Conservation (phyloP, 2,888 invertebrate genomes). For the Pseudolycoriella hygida region DNA sequence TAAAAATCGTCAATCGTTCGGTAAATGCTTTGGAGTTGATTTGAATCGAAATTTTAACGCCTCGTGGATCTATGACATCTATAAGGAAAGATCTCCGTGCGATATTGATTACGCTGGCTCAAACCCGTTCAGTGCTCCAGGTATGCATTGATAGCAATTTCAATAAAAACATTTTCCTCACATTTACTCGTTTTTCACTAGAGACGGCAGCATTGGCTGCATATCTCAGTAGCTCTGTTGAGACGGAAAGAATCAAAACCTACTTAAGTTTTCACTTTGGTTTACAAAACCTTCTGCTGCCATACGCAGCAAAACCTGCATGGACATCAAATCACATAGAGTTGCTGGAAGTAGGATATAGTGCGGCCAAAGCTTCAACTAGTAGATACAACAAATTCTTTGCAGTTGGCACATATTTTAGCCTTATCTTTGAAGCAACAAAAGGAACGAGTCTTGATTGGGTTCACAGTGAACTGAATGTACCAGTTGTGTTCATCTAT, state of each 20-base stretch:
- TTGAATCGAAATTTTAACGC: no score
- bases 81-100: slow-evolving; percentile 33
- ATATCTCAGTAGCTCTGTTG: slow-evolving; percentile 18
- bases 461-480: slow-evolving; percentile 21
- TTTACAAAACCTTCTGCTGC: slow-evolving; percentile 43
- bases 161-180: no score
- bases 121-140: slow-evolving; percentile 38
- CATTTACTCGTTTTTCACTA: no score
- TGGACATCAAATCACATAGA: slow-evolving; percentile 20
- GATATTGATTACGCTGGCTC: slow-evolving; percentile 41
- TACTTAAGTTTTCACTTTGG: slow-evolving; percentile 51
- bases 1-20: slow-evolving; percentile 44
- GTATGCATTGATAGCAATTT: no score
- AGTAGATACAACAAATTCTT: slow-evolving; percentile 18
- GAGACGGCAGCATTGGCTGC: slow-evolving; percentile 30
- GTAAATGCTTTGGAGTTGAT: no score
- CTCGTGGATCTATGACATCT: slow-evolving; percentile 39
- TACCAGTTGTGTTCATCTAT: slow-evolving; percentile 27
- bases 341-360: slow-evolving; percentile 23
- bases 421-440: slow-evolving; percentile 12
- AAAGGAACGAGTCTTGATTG: no score
- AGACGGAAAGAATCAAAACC: slow-evolving; percentile 28
- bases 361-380: slow-evolving; percentile 20
- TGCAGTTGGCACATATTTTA: slow-evolving; percentile 23
- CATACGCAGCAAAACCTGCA: slow-evolving; percentile 33